phyloP scores from a whole-genome alignment of 2,797 vertebrate species.

The Sardinella longiceps region DNA sequence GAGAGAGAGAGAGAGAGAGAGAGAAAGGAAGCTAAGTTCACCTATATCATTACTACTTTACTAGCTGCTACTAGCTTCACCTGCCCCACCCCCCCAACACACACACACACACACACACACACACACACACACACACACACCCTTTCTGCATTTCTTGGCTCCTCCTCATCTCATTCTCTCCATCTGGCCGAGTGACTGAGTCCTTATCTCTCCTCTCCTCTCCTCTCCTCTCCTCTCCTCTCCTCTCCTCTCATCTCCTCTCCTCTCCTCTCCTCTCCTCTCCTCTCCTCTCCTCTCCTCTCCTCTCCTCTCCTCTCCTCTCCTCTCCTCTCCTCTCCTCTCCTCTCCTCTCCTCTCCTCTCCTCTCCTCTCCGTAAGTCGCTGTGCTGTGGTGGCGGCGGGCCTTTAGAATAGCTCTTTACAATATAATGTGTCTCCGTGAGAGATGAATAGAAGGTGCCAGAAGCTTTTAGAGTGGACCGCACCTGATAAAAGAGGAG shows the following conservation, averaged over 20 bases:
- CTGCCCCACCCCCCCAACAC: too few species aligned
- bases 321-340: background rate
- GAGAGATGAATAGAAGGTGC: conserved; percentile 16
- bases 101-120: too few species aligned
- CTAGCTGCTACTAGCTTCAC: background rate
- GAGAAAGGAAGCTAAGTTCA: background rate
- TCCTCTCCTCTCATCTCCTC: background rate
- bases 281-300: background rate
- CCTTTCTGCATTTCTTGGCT: background rate
- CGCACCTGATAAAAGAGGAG: conserved; percentile 1
- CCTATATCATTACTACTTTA: background rate
- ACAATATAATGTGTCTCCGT: background rate
- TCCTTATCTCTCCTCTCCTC: background rate
- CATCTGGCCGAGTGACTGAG: background rate
- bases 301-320: background rate
- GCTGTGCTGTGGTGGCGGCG: background rate
- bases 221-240: background rate
- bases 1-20: background rate
- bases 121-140: too few species aligned
- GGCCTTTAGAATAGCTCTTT: background rate
- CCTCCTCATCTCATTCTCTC: background rate
- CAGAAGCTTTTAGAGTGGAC: conserved; percentile 20
- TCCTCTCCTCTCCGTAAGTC: background rate
- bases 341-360: too few species aligned
- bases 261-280: background rate